Evolutionary conservation across 2,888 invertebrate species (phyloP), one percentile per base, ranked within the genome.

Genomic region (Archips xylosteana): DNA sequence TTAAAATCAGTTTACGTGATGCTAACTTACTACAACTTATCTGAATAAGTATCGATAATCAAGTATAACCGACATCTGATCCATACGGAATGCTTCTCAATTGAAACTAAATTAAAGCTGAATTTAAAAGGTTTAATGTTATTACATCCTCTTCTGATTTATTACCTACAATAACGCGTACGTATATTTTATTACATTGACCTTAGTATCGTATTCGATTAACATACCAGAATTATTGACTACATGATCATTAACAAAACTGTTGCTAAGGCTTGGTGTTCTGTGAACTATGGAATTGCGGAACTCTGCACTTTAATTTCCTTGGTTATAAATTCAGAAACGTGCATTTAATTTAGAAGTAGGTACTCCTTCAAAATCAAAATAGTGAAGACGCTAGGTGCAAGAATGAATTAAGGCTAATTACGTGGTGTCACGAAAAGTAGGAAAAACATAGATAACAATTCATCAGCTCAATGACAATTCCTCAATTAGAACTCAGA

Each of bases 181-280:
- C 51, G 39, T 10, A 51, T 51, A 54, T 67, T 67, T 67, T 72
- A 67, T 39, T 67, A 57, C 51, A 12, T 61, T 67, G 72, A 62
- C 67, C 67, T 72, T 67, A 67, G 47, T 45, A 34, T 61, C 51
- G 45, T 42, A 39, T 34, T 71, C 45, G 62, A 47, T 72, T 62
- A 67, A 62, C 54, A 67, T 67, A 62, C n/a, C 66, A 54, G 61
- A 45, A 23, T 42, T 32, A 51, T 36, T 39, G 32, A n/a, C 39
- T 36, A 70, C 57, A 70, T 34, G 45, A 59, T 8, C 39, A 47
- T 49, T 57, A 51, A 51, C 36, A 49, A 32, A 68, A 60, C 61
- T 51, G 39, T 70, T 42, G 51, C n/a, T 42, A 12, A 63, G 64
- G 64, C 34, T 34, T 59, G 70, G 34, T 45, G 59, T 32, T 3